Evolutionary conservation across 2,113 vertebrate genomes (phyloP).

Genomic region (Polyodon spathula): DNA sequence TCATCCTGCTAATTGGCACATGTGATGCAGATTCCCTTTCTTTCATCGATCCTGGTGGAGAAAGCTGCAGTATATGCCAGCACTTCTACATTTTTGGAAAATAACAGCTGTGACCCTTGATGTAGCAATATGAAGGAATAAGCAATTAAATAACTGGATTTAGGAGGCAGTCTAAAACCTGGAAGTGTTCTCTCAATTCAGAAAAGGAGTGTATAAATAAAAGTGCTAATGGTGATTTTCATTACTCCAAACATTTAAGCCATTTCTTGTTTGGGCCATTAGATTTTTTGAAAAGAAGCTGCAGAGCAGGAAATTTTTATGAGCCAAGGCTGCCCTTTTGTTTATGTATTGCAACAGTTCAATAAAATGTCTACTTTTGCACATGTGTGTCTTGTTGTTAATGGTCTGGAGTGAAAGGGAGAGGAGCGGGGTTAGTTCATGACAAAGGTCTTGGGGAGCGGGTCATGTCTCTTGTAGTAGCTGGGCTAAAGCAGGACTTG

Average conservation of each 20-base stretch:
- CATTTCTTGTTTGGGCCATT: not conserved
- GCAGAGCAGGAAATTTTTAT: conserved; percentile 26
- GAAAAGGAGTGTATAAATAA: no score
- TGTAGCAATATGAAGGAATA: not conserved
- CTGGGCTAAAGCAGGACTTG: no score
- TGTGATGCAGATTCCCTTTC: conserved; percentile 16
- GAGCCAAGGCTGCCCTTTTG: conserved; percentile 35
- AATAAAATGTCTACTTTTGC: conserved; percentile 59
- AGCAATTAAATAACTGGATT: not conserved
- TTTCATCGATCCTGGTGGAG: conserved; percentile 3
- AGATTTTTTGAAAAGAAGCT: not conserved
- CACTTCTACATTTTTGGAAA: not conserved
- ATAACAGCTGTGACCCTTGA: no score
- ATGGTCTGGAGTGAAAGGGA: no score
- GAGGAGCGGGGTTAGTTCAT: no score
- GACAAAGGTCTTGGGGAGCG: no score
- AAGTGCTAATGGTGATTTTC: no score
- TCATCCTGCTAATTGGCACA: conserved; percentile 1
- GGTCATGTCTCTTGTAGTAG: no score
- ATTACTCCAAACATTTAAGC: no score
- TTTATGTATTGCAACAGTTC: conserved; percentile 50
- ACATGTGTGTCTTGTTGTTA: no score
- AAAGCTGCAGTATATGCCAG: conserved; percentile 2
- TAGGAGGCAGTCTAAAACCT: not conserved
- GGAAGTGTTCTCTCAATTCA: not conserved